Conservation (phyloP, 2,797 vertebrate genomes). For the Leptoclinus maculatus region DNA sequence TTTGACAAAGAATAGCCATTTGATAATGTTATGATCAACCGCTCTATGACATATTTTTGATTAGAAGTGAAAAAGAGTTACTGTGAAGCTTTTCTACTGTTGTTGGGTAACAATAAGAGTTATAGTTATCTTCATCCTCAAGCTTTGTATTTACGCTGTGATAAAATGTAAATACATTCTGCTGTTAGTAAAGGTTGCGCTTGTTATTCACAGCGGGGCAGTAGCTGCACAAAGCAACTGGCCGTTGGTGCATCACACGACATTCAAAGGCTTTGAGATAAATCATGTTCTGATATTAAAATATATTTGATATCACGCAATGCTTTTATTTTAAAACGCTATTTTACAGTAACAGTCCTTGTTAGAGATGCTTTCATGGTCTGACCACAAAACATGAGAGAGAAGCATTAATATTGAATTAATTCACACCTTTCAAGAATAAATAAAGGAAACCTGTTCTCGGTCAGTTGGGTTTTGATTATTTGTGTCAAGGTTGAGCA, state of each 20-base stretch:
- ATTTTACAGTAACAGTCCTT: background rate
- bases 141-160: background rate
- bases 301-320: background rate
- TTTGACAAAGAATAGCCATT: background rate
- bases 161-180: constrained; percentile 18
- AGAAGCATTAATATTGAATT: background rate
- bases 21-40: background rate
- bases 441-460: background rate
- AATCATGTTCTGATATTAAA: background rate
- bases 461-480: constrained; percentile 1
- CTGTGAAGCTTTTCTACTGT: background rate
- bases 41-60: background rate
- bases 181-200: background rate
- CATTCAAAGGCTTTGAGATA: background rate
- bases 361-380: background rate
- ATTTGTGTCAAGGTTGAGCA: constrained; percentile 5
- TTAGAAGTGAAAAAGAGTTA: background rate
- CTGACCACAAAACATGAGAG: background rate
- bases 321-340: background rate
- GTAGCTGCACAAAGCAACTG: background rate
- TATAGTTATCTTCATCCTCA: background rate
- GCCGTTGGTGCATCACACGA: background rate
- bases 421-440: background rate
- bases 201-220: constrained; percentile 1
- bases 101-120: background rate